These are phyloP conservation scores for Orcinus orca DNA, from an alignment of 2,113 vertebrate genomes.

Conservation along the genomic window DNA sequence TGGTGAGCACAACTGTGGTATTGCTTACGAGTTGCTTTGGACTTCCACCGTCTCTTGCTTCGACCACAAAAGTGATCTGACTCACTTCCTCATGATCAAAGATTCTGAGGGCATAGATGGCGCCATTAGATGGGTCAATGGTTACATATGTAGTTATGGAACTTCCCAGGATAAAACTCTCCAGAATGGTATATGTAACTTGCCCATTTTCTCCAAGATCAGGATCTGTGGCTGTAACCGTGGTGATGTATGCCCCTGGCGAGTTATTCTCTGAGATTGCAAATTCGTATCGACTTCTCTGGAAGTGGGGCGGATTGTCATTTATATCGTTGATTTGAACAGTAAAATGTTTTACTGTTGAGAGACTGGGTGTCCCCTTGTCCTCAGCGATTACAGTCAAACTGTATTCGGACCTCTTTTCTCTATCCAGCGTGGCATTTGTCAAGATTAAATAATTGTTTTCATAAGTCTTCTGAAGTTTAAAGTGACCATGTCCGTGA, in stretches of 20 bases:
- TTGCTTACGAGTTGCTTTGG: slow-evolving; percentile 87
- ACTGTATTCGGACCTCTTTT: slow-evolving; percentile 96
- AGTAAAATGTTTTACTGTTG: slow-evolving; percentile 95
- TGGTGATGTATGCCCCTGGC: slow-evolving; percentile 93
- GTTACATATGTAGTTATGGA: slow-evolving; percentile 96
- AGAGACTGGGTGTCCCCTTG: slow-evolving; percentile 93
- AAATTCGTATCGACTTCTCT: slow-evolving; percentile 94
- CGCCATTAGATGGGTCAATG: slow-evolving; percentile 95
- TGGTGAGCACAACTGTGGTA: slow-evolving; percentile 91
- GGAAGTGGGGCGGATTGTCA: slow-evolving; percentile 95
- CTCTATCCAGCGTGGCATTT: slow-evolving; percentile 94
- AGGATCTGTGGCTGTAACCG: slow-evolving; percentile 93
- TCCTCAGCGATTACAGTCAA: slow-evolving; percentile 97
- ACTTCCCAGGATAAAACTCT: slow-evolving; percentile 88
- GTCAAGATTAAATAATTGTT: slow-evolving; percentile 98
- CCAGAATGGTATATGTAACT: slow-evolving; percentile 94
- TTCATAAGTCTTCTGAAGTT: slow-evolving; percentile 95
- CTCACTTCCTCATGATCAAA: slow-evolving; percentile 96
- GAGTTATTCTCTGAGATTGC: slow-evolving; percentile 98
- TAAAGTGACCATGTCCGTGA: slow-evolving; percentile 96
- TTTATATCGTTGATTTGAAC: slow-evolving; percentile 97
- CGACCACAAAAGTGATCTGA: slow-evolving; percentile 91
- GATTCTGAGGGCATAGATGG: slow-evolving; percentile 93
- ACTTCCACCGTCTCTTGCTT: slow-evolving; percentile 92
- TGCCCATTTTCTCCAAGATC: slow-evolving; percentile 96